A percentile compares a stretch with the other conserved stretches of the same genome.
phyloP scores from a whole-genome alignment of 2,797 vertebrate species.

The Otus scops region DNA sequence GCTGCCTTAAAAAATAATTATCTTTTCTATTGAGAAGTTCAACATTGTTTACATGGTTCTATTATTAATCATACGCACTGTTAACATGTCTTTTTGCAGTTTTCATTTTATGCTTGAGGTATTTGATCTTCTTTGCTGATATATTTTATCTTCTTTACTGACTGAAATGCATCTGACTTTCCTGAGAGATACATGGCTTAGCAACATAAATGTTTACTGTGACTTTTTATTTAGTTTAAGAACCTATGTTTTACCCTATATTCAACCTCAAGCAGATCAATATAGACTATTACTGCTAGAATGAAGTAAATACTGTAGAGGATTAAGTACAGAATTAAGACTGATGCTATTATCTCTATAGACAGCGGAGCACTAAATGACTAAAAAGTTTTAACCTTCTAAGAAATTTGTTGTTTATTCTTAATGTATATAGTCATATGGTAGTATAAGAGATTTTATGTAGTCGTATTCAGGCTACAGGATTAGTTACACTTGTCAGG shows the following conservation, averaged over 20 bases:
- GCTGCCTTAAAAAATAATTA: neutral
- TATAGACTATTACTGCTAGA: neutral
- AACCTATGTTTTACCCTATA: neutral
- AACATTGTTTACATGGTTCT: neutral
- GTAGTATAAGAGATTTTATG: neutral
- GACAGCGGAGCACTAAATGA: neutral
- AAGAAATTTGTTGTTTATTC: neutral
- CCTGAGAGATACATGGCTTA: neutral
- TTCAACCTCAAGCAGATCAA: neutral
- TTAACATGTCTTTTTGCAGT: neutral
- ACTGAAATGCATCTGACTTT: neutral
- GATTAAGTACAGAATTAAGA: neutral
- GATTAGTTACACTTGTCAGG: neutral
- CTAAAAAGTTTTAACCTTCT: neutral
- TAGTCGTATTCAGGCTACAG: neutral
- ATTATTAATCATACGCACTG: neutral
- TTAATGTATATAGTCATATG: neutral
- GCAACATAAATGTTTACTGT: neutral
- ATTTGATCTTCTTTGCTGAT: neutral
- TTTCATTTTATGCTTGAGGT: neutral
- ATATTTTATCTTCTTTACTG: neutral
- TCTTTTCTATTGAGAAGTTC: neutral
- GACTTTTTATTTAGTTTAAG: neutral
- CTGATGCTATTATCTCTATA: neutral
- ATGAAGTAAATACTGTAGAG: neutral